Conservation (phyloP, 2,113 vertebrate species). For the Salminus brasiliensis region DNA sequence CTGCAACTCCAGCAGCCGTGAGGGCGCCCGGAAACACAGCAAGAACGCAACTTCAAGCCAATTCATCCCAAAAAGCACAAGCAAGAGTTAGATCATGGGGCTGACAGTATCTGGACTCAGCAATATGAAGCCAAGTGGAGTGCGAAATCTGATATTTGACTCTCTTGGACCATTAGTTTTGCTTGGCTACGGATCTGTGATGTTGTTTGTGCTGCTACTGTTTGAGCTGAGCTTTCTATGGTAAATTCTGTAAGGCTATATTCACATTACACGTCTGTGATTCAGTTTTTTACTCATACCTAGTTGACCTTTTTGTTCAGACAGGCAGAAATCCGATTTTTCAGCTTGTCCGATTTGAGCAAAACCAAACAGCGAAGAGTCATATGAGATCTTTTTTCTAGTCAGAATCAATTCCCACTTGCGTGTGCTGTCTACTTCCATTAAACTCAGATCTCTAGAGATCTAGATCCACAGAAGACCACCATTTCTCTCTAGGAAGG, state of each 20-base stretch:
- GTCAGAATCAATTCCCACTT: too few species aligned
- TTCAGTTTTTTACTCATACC: too few species aligned
- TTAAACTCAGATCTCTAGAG: too few species aligned
- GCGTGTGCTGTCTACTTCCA: too few species aligned
- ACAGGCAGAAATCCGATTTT: too few species aligned
- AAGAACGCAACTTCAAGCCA: constrained; percentile 13
- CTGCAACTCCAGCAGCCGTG: not conserved
- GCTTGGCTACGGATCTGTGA: not conserved
- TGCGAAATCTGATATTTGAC: constrained; percentile 18
- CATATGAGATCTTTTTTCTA: too few species aligned
- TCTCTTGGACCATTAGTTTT: constrained; percentile 16
- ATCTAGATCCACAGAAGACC: too few species aligned
- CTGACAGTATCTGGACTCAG: constrained; percentile 6
- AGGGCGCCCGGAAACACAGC: not conserved
- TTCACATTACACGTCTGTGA: not conserved
- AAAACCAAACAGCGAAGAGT: too few species aligned
- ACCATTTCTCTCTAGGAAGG: too few species aligned
- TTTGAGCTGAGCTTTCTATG: not conserved
- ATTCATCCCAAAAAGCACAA: constrained; percentile 33
- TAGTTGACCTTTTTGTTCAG: too few species aligned
- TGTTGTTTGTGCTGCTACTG: not conserved
- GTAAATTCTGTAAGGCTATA: not conserved
- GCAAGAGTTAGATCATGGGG: constrained; percentile 9
- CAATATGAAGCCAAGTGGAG: not conserved
- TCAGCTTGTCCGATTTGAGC: too few species aligned